Percentiles rank a stretch among this genome's conserved stretches.
phyloP scores from a whole-genome alignment of 2,888 invertebrate genomes.

The Homarus gammarus region DNA sequence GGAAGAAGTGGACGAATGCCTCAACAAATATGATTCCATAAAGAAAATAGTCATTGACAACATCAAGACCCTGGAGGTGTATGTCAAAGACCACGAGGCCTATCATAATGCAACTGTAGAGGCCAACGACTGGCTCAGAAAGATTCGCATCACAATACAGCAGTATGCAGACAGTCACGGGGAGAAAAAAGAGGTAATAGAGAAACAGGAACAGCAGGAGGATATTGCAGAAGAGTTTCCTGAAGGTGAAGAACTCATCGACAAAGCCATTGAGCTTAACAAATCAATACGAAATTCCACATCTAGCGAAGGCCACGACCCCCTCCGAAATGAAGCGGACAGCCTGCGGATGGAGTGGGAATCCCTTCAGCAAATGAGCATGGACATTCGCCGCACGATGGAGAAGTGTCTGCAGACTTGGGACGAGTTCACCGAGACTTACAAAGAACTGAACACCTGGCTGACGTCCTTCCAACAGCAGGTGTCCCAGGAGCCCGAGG shows the following conservation, averaged over 20 bases:
- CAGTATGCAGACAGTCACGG: conserved; percentile 93
- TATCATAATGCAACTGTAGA: conserved; percentile 90
- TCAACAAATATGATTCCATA: conserved; percentile 86
- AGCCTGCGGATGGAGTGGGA: conserved; percentile 91
- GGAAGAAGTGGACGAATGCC: conserved; percentile 84
- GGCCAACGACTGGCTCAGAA: conserved; percentile 91
- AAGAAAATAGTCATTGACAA: conserved; percentile 85
- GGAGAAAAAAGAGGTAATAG: conserved; percentile 85
- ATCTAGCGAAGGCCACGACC: conserved; percentile 89
- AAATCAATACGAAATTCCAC: conserved; percentile 83
- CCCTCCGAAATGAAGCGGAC: conserved; percentile 89
- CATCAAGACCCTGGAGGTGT: conserved; percentile 85
- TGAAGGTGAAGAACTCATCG: conserved; percentile 87
- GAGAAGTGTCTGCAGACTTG: conserved; percentile 89
- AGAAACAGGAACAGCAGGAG: conserved; percentile 87
- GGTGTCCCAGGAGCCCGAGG: conserved; percentile 64
- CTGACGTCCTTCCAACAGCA: conserved; percentile 79
- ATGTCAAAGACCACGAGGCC: conserved; percentile 91
- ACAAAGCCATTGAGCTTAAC: conserved; percentile 87
- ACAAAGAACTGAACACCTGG: conserved; percentile 87
- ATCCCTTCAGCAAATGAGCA: conserved; percentile 86
- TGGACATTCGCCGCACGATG: conserved; percentile 87
- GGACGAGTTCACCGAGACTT: conserved; percentile 88
- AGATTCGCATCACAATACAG: conserved; percentile 89
- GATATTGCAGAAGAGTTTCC: conserved; percentile 85